Conservation (phyloP, 2,113 vertebrate genomes). For the Cyanocitta stelleri region DNA sequence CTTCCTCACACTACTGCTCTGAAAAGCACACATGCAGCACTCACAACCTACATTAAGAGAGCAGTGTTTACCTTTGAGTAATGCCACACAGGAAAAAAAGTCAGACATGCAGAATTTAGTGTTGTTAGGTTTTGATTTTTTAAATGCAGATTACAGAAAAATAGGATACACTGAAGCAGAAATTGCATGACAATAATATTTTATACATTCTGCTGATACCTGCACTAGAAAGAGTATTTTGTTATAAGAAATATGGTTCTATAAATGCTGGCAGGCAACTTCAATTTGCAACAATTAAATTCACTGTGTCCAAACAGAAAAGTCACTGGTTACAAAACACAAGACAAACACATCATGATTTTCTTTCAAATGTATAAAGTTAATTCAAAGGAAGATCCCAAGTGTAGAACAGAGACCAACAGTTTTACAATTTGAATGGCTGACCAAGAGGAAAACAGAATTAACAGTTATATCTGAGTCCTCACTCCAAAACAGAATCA, state of each 20-base stretch:
- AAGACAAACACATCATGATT: background rate
- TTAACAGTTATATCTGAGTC: background rate
- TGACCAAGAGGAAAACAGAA: background rate
- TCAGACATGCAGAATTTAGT: slow-evolving; percentile 46
- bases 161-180: background rate
- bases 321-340: background rate
- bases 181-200: background rate
- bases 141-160: background rate
- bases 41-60: slow-evolving; percentile 83
- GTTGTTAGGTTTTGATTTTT: slow-evolving; percentile 20
- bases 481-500: background rate
- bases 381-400: background rate
- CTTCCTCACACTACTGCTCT: slow-evolving; percentile 80
- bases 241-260: background rate
- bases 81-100: slow-evolving; percentile 51
- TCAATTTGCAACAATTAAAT: background rate
- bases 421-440: background rate
- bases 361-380: background rate
- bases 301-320: background rate
- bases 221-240: background rate
- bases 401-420: background rate
- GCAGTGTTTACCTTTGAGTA: slow-evolving; percentile 72
- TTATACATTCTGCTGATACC: background rate
- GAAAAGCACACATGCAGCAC: slow-evolving; percentile 77
- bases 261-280: background rate